A percentile compares a stretch with the other conserved stretches of the same genome.
These are phyloP conservation scores for Eristalinus sepulchralis DNA, from an alignment of 2,888 invertebrate genomes.

Conservation along the genomic window DNA sequence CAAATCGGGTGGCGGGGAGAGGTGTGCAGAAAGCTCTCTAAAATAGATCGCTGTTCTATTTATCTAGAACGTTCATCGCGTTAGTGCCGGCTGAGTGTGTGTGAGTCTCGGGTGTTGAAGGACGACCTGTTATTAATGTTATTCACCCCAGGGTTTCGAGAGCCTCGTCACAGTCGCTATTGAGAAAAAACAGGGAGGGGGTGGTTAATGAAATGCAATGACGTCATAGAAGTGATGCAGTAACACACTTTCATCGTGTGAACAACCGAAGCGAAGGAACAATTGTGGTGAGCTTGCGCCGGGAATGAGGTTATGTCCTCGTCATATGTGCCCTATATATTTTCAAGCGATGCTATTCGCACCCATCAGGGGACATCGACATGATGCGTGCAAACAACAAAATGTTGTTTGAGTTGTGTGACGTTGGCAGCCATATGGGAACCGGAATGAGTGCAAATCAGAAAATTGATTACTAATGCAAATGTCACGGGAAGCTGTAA, in stretches of 20 bases:
- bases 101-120: constrained; percentile 13
- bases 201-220: constrained; percentile 27
- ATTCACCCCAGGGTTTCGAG: constrained; percentile 37
- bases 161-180: not conserved
- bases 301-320: not conserved
- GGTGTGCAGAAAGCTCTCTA: not conserved
- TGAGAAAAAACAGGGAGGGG: not conserved
- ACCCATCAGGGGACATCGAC: not conserved
- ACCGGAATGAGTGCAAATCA: not conserved
- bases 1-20: not conserved
- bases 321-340: not conserved
- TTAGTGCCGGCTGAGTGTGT: not conserved
- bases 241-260: constrained; percentile 22
- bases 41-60: constrained; percentile 34
- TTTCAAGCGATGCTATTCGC: not conserved
- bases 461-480: not conserved
- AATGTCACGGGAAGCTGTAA: not conserved
- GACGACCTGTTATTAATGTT: constrained; percentile 33
- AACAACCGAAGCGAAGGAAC: not conserved
- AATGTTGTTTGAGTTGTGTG: not conserved
- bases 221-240: constrained; percentile 55
- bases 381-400: not conserved
- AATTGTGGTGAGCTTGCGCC: not conserved
- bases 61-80: constrained; percentile 19
- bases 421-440: not conserved